Conservation (phyloP, 2,888 invertebrate species). For the Calameuta idolon region DNA sequence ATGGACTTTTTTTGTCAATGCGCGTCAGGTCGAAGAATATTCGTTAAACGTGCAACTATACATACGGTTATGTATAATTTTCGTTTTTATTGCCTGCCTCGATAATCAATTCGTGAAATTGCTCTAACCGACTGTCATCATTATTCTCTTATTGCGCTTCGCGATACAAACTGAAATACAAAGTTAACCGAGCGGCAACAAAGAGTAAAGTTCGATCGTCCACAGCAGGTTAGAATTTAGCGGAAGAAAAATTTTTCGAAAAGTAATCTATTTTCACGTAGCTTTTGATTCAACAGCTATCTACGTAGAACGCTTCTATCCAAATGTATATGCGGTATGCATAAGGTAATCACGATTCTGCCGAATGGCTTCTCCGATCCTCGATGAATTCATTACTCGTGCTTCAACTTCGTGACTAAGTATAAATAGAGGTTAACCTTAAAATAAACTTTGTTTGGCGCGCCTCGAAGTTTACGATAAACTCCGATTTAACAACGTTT, state of each 20-base stretch:
- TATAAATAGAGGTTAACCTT: conserved; percentile 24
- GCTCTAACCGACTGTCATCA: background rate
- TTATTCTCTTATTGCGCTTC: background rate
- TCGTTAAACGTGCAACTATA: too few species aligned
- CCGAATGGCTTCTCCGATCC: background rate
- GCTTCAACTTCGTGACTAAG: background rate
- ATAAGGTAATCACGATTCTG: background rate
- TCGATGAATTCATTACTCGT: background rate
- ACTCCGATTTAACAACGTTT: conserved; percentile 25
- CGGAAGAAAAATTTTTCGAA: background rate
- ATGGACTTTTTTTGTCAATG: background rate
- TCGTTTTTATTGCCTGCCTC: too few species aligned
- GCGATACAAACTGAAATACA: background rate
- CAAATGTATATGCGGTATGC: background rate
- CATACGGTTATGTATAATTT: too few species aligned
- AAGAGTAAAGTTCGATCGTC: background rate
- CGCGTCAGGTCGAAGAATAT: background rate
- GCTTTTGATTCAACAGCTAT: background rate
- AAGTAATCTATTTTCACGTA: background rate
- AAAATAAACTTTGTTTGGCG: conserved; percentile 28
- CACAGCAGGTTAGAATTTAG: background rate
- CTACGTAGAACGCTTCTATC: too few species aligned
- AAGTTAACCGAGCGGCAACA: background rate
- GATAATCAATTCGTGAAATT: background rate
- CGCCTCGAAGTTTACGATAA: conserved; percentile 25